phyloP scores from a whole-genome alignment of 2,888 invertebrate genomes.

The Arrhopalites spinosus region DNA sequence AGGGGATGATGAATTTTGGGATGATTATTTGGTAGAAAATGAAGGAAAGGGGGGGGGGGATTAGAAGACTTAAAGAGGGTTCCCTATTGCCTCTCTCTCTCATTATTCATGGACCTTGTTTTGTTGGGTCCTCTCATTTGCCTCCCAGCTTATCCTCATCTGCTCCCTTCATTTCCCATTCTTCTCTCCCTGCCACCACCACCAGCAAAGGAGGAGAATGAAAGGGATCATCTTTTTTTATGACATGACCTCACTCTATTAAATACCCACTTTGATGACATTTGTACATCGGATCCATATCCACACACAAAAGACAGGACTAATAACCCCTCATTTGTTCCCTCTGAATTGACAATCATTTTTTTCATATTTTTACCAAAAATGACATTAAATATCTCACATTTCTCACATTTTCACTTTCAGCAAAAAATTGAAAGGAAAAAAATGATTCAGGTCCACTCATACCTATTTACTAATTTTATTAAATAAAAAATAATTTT shows the following conservation, averaged over 20 bases:
- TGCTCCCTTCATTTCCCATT: not conserved
- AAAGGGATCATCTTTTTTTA: not conserved
- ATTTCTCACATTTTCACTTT: no score
- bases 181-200: not conserved
- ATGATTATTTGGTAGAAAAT: not conserved
- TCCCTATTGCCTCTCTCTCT: not conserved
- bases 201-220: not conserved
- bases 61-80: slow-evolving; percentile 8
- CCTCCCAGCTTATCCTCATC: slow-evolving; percentile 13
- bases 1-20: not conserved
- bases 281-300: no score
- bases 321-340: no score
- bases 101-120: slow-evolving; percentile 9
- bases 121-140: no score
- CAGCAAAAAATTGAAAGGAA: no score
- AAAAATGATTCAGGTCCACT: no score
- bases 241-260: not conserved
- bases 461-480: no score
- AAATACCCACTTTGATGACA: not conserved
- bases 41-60: slow-evolving; percentile 22
- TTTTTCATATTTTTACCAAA: no score
- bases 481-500: no score
- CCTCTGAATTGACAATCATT: no score
- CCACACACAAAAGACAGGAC: no score
- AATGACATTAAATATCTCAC: no score